Base-by-base conservation (phyloP, 2,797 vertebrate genomes). In the Microctenopoma lineatum region DNA sequence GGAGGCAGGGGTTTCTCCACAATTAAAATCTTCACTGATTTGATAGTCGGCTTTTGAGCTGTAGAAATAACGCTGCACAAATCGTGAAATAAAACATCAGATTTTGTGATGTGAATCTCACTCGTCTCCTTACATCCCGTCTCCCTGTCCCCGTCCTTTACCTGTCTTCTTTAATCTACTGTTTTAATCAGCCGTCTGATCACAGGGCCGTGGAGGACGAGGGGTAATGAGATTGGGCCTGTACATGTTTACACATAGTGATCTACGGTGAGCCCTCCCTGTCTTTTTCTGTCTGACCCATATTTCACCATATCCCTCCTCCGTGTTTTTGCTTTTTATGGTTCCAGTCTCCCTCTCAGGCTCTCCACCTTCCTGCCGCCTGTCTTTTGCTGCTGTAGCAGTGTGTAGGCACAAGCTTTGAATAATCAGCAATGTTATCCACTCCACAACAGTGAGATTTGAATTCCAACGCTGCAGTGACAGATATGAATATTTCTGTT, bases 221-320 rank as follows among this genome's bases (percentile, higher is more conserved):
- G 59, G 79, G 70, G 83, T 90, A 92, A 93, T 87, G 83, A 87
- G 87, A 93, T 94, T 90, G 90, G 79, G 74, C 75, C 84, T 73
- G 77, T 87, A 86, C 83, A 84, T 90, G 87, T 92, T 90, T 90
- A 91, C 85, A 84, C 79, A 70, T 84, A 87, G 82, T 89, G 84
- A 92, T 92, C 91, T 86, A 90, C 86, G 90, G 77, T 75, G 77
- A 79, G 77, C 83, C 21, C 80, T 70, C 36, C n/a, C 77, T 68
- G 75, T 72, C 72, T 89, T 84, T 89, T 75, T 84, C 72, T 60
- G 73, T 83, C 84, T 88, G 87, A 89, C 89, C 86, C 84, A 90
- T 70, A 84, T 89, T 86, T 79, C 69, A 84, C 41, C 47, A 9
- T 62, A 68, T 73, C 66, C 73, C 85, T 84, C 75, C 87, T 83